Evolutionary conservation across 2,113 vertebrate genomes (phyloP).

Genomic region (Hypanus sabinus): DNA sequence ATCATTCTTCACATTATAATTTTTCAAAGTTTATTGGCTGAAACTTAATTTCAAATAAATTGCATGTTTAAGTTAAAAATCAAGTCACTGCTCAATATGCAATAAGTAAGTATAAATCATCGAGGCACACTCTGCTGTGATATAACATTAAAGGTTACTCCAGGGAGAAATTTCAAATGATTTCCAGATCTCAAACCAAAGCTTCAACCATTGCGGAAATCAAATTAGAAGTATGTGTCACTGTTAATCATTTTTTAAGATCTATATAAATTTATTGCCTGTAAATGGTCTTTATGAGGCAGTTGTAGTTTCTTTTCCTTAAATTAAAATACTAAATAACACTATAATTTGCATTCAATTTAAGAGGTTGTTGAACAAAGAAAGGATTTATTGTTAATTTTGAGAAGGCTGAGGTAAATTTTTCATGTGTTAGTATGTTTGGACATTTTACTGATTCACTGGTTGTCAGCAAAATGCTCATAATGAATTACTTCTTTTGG

Average conservation of each 20-base stretch:
- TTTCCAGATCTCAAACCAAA: neutral
- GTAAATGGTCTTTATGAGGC: constrained; percentile 26
- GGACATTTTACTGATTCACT: neutral
- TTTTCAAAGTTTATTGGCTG: neutral
- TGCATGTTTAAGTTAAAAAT: constrained; percentile 3
- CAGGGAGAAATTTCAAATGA: neutral
- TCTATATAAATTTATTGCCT: constrained; percentile 11
- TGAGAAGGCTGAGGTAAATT: neutral
- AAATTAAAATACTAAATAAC: neutral
- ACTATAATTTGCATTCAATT: constrained; percentile 12
- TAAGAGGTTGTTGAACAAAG: neutral
- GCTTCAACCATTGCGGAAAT: neutral
- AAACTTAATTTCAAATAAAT: constrained; percentile 17
- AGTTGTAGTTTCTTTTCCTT: neutral
- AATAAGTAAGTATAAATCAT: neutral
- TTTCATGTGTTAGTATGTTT: neutral
- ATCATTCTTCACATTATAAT: neutral
- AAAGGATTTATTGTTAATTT: neutral
- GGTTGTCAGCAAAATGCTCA: neutral
- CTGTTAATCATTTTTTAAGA: constrained; percentile 7
- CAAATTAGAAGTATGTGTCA: neutral
- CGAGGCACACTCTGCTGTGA: neutral
- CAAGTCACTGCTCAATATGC: neutral
- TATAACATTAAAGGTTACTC: constrained; percentile 19
- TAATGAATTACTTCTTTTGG: neutral